Conservation (phyloP, 2,888 invertebrate genomes). For the Drosophila diplacantha region DNA sequence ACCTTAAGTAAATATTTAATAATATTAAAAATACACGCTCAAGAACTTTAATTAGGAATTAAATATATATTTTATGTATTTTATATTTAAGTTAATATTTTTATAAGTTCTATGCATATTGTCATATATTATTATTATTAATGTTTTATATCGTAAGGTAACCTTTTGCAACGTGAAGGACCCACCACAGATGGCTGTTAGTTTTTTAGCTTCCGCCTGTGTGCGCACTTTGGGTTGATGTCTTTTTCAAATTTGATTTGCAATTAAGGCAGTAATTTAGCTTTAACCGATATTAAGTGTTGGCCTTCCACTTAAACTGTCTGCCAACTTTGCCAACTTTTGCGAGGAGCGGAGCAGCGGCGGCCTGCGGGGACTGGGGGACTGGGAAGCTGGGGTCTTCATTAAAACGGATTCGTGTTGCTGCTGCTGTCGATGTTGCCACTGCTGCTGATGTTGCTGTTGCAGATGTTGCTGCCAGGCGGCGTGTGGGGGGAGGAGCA, state of each 20-base stretch:
- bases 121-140: background rate
- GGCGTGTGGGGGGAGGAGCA: background rate
- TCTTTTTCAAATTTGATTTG: conserved; percentile 36
- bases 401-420: conserved; percentile 50
- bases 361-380: background rate
- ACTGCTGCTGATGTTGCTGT: conserved; percentile 6
- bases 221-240: conserved; percentile 8
- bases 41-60: too few relatives aligned
- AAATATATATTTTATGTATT: background rate
- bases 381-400: conserved; percentile 24
- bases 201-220: conserved; percentile 5
- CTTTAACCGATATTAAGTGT: conserved; percentile 41
- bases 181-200: conserved; percentile 2
- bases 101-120: background rate
- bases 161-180: background rate
- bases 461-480: conserved; percentile 3
- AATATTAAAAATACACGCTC: too few relatives aligned
- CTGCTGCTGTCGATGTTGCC: conserved; percentile 24
- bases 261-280: conserved; percentile 39
- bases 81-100: background rate
- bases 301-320: conserved; percentile 41
- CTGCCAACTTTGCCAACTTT: conserved; percentile 39
- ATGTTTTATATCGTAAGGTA: background rate
- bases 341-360: background rate
- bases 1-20: too few relatives aligned